Conservation (phyloP, 2,113 vertebrate species). For the Prolemur simus region DNA sequence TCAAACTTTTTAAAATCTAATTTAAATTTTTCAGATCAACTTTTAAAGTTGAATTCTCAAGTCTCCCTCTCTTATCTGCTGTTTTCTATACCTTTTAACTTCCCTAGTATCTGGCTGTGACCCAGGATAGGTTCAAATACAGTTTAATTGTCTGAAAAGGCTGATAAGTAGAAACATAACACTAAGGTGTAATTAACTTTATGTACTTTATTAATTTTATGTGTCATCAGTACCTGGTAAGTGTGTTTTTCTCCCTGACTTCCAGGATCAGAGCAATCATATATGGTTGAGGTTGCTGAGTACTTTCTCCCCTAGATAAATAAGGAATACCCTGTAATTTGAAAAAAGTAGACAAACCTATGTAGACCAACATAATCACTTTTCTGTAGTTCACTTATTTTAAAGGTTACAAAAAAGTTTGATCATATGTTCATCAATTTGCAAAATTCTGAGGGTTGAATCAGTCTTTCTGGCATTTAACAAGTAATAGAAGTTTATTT, state of each 20-base stretch:
- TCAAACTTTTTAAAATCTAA: neutral
- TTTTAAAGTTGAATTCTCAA: slow-evolving; percentile 8
- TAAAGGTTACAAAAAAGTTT: neutral
- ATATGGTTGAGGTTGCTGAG: neutral
- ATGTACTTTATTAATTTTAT: neutral
- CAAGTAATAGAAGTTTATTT: neutral
- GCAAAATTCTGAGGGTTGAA: neutral
- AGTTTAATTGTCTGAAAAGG: neutral
- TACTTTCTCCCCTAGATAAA: neutral
- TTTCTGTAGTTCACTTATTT: neutral
- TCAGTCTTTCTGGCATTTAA: neutral
- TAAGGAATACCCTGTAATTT: neutral
- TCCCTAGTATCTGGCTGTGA: neutral
- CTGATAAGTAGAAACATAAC: neutral
- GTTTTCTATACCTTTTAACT: neutral
- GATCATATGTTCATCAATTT: neutral
- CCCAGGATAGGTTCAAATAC: neutral
- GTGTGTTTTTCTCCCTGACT: neutral
- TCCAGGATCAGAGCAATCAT: neutral
- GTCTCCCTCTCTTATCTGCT: neutral
- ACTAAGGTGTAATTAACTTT: neutral
- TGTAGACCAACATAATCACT: neutral
- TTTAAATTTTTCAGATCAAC: neutral
- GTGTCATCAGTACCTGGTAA: neutral
- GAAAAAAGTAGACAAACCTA: neutral